A percentile compares a stretch with the other conserved stretches of the same genome.
Conservation (phyloP, 2,797 vertebrate species). For the Lepilemur ruficaudatus region DNA sequence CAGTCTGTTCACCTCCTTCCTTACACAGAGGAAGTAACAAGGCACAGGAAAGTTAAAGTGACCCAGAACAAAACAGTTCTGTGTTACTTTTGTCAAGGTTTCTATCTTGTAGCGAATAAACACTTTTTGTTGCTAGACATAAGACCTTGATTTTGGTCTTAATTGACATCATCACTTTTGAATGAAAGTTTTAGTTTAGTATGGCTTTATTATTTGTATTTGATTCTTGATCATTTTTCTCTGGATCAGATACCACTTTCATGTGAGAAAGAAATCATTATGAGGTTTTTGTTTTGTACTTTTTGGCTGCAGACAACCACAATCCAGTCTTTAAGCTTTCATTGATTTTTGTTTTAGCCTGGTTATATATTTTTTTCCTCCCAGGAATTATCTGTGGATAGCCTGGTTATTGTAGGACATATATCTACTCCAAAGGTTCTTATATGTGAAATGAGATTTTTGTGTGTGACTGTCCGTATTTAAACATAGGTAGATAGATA, state of each 20-base stretch:
- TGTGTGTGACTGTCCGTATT: not conserved
- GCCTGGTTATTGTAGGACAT: not conserved
- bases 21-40: not conserved
- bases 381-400: not conserved
- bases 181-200: not conserved
- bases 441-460: not conserved
- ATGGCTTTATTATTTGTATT: not conserved
- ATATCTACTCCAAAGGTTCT: not conserved
- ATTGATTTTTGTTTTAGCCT: not conserved
- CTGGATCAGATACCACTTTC: not conserved
- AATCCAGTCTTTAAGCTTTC: not conserved
- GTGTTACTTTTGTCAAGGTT: not conserved
- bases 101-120: not conserved
- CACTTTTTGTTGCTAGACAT: not conserved
- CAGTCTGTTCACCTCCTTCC: not conserved
- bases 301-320: not conserved
- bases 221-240: not conserved
- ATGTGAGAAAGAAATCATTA: not conserved
- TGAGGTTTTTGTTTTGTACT: not conserved
- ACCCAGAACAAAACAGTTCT: not conserved
- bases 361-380: not conserved
- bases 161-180: not conserved
- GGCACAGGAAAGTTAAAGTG: not conserved
- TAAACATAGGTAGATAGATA: not conserved
- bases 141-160: not conserved